A percentile compares a stretch with the other conserved stretches of the same genome.
phyloP scores from a whole-genome alignment of 2,797 vertebrate species.

The Spizella passerina region DNA sequence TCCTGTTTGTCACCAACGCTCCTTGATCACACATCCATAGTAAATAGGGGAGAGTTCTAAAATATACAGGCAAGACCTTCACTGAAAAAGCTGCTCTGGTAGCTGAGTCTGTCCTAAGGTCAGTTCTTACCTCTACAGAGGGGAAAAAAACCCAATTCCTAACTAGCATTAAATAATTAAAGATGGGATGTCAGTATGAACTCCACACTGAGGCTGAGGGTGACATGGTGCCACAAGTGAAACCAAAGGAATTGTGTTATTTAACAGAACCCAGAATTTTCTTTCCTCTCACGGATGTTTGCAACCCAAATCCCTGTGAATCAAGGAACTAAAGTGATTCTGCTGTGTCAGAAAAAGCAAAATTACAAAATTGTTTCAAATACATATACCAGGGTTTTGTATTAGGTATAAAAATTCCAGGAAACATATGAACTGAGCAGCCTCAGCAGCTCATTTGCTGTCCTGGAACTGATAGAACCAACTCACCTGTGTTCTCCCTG shows the following conservation, averaged over 20 bases:
- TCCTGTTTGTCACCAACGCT: background rate
- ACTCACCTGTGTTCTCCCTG: background rate
- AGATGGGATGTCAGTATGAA: background rate
- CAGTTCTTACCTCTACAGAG: background rate
- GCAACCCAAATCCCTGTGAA: background rate
- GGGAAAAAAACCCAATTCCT: background rate
- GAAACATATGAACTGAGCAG: background rate
- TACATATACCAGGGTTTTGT: background rate
- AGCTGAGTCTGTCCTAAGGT: background rate
- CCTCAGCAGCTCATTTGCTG: background rate
- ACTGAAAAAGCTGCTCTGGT: background rate
- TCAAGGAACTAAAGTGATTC: background rate
- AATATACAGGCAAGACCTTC: background rate
- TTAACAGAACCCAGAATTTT: background rate
- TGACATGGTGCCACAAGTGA: background rate
- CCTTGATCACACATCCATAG: background rate
- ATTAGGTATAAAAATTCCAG: background rate
- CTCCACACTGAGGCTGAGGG: background rate
- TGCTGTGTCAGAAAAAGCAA: background rate
- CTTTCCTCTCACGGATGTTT: background rate
- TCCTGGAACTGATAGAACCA: background rate
- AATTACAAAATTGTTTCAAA: background rate
- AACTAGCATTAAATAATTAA: background rate
- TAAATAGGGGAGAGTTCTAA: background rate
- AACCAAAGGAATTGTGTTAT: background rate